Base-by-base conservation (phyloP, 2,888 invertebrate genomes). In the Strigamia maritima region DNA sequence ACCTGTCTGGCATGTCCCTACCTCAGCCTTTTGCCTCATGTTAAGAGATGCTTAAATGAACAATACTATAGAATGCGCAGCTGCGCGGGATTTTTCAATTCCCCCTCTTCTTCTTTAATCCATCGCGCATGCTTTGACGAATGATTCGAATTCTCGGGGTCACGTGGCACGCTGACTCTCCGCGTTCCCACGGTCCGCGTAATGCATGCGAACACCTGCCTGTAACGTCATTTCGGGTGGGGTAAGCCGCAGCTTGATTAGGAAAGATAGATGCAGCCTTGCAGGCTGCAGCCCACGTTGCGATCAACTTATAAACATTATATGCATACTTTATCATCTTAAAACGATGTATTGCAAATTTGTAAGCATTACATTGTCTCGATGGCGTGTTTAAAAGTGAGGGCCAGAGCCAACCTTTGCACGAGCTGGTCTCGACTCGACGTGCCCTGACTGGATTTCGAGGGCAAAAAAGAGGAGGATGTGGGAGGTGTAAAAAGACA, bases 171-270 rank as follows among this genome's bases (percentile, higher is more conserved):
- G 19, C 19, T 19, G 49, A 49, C 49, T 16, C 49, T 44, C 40
- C 16, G 24, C 77, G 77, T 77, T 77, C 77, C 77, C 77, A 77
- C 77, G 77, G 77, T 44, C 49, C 16, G 26, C 19, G 38, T 40
- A 77, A 40, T 38, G 44, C 40, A 76, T 76, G 76, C 76, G 77
- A 77, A 77, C 77, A 77, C 77, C 77, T 77, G 77, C 77, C 40
- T 22, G 77, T 44, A 44, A 77, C 77, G 77, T 77, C 77, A 77
- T 44, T 24, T 6, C 40, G 44, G 65, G 65, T 65, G 28, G 65
- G 26, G 65, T 65, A 1, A 2, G 24, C 10, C 10, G 65, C 12
- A 3, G 26, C 65, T 65, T 12, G 65, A 65, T 65, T 65, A 14
- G 26, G 26, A 14, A 26, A 65, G 65, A 65, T 26, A 26, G 26